Evolutionary conservation across 2,797 vertebrate species (phyloP).

Genomic region (Scolopax rusticola): DNA sequence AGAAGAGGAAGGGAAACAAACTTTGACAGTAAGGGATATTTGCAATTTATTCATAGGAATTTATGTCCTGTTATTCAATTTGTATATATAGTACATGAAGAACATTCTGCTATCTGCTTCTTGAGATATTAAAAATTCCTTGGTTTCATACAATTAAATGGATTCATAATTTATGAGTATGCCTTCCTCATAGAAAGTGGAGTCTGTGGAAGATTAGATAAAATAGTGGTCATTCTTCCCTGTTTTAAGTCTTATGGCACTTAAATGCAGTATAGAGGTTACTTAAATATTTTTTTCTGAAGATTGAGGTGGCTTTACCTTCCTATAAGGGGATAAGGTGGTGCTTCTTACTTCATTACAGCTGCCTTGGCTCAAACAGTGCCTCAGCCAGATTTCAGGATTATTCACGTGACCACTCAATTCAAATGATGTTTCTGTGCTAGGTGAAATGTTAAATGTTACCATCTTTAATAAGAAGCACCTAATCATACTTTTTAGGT

Average conservation of each 20-base stretch:
- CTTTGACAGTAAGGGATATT: background rate
- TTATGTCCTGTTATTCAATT: background rate
- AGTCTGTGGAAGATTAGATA: background rate
- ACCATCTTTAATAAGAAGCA: background rate
- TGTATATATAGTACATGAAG: background rate
- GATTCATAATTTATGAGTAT: background rate
- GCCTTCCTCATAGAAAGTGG: background rate
- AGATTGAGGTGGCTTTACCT: background rate
- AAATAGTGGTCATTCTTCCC: background rate
- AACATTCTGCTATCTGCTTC: background rate
- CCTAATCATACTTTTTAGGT: background rate
- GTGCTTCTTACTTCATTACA: background rate
- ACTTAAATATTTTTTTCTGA: background rate
- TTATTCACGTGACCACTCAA: background rate
- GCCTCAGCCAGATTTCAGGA: background rate
- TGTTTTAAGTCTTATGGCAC: background rate
- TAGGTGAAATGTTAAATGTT: background rate
- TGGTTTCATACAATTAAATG: background rate
- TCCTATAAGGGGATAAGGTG: background rate
- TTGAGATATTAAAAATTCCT: background rate
- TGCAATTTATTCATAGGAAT: background rate
- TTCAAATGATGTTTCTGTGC: background rate
- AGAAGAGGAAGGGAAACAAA: background rate
- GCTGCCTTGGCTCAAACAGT: background rate
- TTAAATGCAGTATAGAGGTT: background rate